Evolutionary conservation across 2,113 vertebrate genomes (phyloP).

Genomic region (Gobiocypris rarus): DNA sequence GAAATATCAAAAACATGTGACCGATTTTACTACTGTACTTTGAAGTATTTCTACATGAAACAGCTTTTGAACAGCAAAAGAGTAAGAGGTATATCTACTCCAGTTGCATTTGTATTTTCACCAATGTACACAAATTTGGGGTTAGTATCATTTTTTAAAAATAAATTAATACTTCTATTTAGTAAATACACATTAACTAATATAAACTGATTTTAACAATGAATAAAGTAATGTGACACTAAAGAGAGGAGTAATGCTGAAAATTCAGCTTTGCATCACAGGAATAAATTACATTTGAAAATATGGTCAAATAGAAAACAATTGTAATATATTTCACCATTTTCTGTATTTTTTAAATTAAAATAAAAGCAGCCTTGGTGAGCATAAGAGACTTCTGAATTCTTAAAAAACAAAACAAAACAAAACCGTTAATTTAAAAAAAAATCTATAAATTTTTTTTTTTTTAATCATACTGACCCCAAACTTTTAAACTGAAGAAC

Average conservation of each 20-base stretch:
- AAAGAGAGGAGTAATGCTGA: not conserved
- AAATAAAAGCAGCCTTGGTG: not conserved
- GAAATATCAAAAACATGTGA: not conserved
- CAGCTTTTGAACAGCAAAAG: not conserved
- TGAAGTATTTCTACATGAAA: not conserved
- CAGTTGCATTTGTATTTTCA: not conserved
- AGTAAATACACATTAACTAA: not conserved
- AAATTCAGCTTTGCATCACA: not conserved
- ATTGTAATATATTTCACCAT: not conserved
- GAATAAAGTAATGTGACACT: not conserved
- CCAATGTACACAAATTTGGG: not conserved
- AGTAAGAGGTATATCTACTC: not conserved
- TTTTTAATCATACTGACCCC: not conserved
- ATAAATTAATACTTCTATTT: not conserved
- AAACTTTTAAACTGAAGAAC: not conserved
- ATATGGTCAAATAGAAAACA: not conserved
- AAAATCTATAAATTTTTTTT: no score
- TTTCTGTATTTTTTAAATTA: not conserved
- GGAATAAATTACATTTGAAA: not conserved
- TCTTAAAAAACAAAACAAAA: no score
- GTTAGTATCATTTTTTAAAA: not conserved
- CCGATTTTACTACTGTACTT: not conserved
- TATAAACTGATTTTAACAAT: no score
- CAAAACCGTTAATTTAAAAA: not conserved
- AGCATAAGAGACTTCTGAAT: not conserved